Evolutionary conservation across 2,113 vertebrate genomes (phyloP).

Genomic region (Cepphus grylle): DNA sequence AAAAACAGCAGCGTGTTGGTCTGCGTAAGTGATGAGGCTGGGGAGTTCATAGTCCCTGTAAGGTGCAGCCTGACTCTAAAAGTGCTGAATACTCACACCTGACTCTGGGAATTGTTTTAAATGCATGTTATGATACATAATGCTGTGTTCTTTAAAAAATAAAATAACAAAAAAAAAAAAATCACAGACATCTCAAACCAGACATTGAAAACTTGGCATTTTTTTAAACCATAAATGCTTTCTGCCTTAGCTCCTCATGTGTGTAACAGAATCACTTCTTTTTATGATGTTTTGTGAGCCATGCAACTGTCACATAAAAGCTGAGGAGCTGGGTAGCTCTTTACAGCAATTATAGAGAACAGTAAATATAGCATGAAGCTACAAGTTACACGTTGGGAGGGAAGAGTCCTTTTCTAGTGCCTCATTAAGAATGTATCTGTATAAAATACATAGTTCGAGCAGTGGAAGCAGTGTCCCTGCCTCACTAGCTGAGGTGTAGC

Average conservation of each 20-base stretch:
- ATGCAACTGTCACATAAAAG: background rate
- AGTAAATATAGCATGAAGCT: background rate
- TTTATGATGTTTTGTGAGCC: background rate
- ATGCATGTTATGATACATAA: background rate
- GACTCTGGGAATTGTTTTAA: background rate
- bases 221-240: background rate
- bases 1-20: background rate
- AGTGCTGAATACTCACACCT: background rate
- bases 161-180: background rate
- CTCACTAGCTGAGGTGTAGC: background rate
- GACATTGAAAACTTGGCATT: background rate
- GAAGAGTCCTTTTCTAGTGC: background rate
- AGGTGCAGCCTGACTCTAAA: background rate
- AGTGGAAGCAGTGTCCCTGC: background rate
- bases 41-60: background rate
- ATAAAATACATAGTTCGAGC: background rate
- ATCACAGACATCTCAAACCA: background rate
- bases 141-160: background rate
- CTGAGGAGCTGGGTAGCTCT: background rate
- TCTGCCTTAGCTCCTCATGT: background rate
- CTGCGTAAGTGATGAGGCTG: background rate
- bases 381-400: fast-evolving
- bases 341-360: background rate
- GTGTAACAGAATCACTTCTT: background rate
- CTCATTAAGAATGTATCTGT: background rate